phyloP scores from a whole-genome alignment of 2,888 invertebrate genomes.

The Bibio marci region DNA sequence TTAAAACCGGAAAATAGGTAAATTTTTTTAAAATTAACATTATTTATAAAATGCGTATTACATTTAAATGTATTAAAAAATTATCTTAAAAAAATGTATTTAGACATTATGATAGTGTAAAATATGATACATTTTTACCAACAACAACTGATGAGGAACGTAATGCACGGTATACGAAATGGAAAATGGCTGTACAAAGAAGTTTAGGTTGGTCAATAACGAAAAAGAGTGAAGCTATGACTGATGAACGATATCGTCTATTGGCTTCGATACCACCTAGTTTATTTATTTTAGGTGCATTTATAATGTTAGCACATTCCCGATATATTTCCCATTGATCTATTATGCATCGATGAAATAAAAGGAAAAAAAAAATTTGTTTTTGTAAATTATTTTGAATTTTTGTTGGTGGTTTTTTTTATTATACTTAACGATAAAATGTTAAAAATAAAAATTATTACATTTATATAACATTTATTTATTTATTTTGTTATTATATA shows the following conservation, averaged over 20 bases:
- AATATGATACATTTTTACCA: slow-evolving; percentile 63
- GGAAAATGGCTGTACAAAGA: slow-evolving; percentile 90
- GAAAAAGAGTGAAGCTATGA: slow-evolving; percentile 57
- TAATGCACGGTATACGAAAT: slow-evolving; percentile 67
- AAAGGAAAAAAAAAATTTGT: no score
- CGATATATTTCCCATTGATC: no score
- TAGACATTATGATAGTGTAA: slow-evolving; percentile 18
- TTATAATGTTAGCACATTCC: slow-evolving; percentile 42
- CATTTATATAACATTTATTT: no score
- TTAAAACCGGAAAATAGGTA: slow-evolving; percentile 40
- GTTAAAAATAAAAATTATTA: no score
- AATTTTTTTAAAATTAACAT: slow-evolving; percentile 1
- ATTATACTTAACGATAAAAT: no score
- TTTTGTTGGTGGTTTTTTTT: no score
- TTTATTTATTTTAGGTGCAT: slow-evolving; percentile 54
- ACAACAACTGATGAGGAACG: slow-evolving; percentile 67
- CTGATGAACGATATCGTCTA: slow-evolving; percentile 64
- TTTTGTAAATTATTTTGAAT: no score
- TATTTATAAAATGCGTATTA: no score
- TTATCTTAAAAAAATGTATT: no score
- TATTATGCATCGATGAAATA: no score
- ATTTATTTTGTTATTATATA: no score
- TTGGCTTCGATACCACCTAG: slow-evolving; percentile 65
- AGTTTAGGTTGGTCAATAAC: slow-evolving; percentile 76
- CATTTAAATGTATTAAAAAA: no score